Conservation (phyloP, 1,140 invertebrate genomes). For the Callitettix versicolor region DNA sequence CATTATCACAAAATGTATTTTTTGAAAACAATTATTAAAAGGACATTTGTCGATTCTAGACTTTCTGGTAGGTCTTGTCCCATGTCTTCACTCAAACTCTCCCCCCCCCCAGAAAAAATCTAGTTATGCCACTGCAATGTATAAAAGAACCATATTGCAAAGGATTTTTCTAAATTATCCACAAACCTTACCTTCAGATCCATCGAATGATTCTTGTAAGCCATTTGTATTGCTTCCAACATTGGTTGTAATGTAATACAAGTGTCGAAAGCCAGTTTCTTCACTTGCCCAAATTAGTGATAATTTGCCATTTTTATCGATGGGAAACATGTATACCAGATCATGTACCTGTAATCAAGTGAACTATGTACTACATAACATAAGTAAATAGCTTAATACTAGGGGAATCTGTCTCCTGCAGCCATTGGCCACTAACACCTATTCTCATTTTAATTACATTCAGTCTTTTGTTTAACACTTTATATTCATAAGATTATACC, state of each 20-base stretch:
- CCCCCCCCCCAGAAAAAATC: too few species aligned
- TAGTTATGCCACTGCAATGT: too few species aligned
- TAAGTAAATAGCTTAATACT: slow-evolving; percentile 5
- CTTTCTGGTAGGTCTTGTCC: too few species aligned
- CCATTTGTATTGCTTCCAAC: slow-evolving; percentile 8
- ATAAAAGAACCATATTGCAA: slow-evolving; percentile 1
- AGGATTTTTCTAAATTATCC: background rate
- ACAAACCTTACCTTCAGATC: slow-evolving; percentile 11
- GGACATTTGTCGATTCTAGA: too few species aligned
- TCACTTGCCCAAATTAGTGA: slow-evolving; percentile 89
- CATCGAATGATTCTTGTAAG: slow-evolving; percentile 8
- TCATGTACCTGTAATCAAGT: slow-evolving; percentile 56
- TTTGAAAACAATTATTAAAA: too few species aligned
- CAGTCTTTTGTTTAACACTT: too few species aligned
- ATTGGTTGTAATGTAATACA: slow-evolving; percentile 59
- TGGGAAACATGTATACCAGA: slow-evolving; percentile 71
- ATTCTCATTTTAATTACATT: too few species aligned
- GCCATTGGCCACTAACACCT: too few species aligned
- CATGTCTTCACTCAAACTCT: too few species aligned
- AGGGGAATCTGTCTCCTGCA: too few species aligned
- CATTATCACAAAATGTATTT: too few species aligned
- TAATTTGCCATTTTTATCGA: slow-evolving; percentile 40
- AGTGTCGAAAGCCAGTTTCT: slow-evolving; percentile 81
- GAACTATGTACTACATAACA: background rate
- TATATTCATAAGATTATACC: too few species aligned